Conservation (phyloP, 2,797 vertebrate genomes). For the Spinibarbus caldwelli region DNA sequence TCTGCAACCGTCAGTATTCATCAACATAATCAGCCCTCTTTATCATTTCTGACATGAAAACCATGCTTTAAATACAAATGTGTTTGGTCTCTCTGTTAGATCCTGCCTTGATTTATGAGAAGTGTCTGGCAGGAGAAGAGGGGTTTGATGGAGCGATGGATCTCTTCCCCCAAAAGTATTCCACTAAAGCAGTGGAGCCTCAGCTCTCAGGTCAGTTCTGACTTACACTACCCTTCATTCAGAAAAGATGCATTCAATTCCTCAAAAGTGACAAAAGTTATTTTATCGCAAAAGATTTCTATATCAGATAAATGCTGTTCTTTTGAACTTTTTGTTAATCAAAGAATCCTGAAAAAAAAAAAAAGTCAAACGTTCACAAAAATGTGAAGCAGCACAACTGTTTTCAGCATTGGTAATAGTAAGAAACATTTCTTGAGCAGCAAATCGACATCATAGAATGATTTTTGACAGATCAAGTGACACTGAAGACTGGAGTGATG, state of each 20-base stretch:
- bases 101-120: slow-evolving; percentile 92
- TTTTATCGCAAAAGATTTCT: neutral
- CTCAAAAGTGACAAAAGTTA: neutral
- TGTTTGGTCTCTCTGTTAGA: slow-evolving; percentile 73
- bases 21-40: neutral
- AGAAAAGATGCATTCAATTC: neutral
- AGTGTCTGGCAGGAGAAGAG: slow-evolving; percentile 89
- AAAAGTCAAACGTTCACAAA: too few species aligned
- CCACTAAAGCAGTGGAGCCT: slow-evolving; percentile 87
- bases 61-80: neutral
- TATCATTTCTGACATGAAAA: neutral
- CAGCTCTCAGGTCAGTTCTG: slow-evolving; percentile 89
- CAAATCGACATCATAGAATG: neutral
- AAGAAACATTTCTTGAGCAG: neutral
- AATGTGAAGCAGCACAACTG: neutral
- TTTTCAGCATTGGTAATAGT: neutral
- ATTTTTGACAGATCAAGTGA: neutral
- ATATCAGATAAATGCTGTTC: neutral
- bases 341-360: neutral
- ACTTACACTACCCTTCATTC: neutral
- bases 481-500: neutral
- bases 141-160: slow-evolving; percentile 89
- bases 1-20: slow-evolving; percentile 93
- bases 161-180: slow-evolving; percentile 88
- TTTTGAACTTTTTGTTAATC: neutral